A percentile compares a stretch with the other conserved stretches of the same genome.
These are phyloP conservation scores for Sebastes hubbsi DNA, from an alignment of 2,797 vertebrate species.

Conservation along the genomic window DNA sequence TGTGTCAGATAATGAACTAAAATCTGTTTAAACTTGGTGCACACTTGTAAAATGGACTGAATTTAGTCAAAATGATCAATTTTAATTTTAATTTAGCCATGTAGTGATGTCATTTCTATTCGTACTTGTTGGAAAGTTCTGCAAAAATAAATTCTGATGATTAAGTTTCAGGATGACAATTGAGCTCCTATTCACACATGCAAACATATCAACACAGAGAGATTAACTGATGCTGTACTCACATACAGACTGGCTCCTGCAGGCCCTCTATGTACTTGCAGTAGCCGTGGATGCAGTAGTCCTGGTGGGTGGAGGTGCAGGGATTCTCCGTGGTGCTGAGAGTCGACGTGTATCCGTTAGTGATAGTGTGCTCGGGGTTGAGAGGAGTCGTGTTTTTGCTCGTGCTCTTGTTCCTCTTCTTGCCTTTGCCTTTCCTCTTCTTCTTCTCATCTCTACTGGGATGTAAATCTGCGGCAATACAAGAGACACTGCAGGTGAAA, in stretches of 20 bases:
- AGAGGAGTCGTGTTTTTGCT: conserved; percentile 58
- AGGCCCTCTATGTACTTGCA: conserved; percentile 82
- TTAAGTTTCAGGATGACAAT: neutral
- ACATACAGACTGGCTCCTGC: conserved; percentile 82
- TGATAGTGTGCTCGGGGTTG: conserved; percentile 47
- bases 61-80: neutral
- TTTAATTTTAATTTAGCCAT: neutral
- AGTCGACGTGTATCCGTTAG: conserved; percentile 32
- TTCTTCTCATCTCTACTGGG: conserved; percentile 41
- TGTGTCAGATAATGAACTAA: neutral
- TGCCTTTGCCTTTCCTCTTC: conserved; percentile 62
- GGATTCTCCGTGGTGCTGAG: conserved; percentile 66
- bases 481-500: conserved; percentile 19
- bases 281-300: conserved; percentile 83
- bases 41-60: neutral
- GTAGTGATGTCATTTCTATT: neutral
- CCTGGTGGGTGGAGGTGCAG: conserved; percentile 78
- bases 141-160: neutral
- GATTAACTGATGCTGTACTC: conserved; percentile 48
- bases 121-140: neutral
- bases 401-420: conserved; percentile 55
- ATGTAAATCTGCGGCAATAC: conserved; percentile 33
- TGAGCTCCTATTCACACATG: neutral
- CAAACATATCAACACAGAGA: neutral
- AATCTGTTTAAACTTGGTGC: neutral